Base-by-base conservation (phyloP, 2,113 vertebrate species). In the Ceyx margarethae region DNA sequence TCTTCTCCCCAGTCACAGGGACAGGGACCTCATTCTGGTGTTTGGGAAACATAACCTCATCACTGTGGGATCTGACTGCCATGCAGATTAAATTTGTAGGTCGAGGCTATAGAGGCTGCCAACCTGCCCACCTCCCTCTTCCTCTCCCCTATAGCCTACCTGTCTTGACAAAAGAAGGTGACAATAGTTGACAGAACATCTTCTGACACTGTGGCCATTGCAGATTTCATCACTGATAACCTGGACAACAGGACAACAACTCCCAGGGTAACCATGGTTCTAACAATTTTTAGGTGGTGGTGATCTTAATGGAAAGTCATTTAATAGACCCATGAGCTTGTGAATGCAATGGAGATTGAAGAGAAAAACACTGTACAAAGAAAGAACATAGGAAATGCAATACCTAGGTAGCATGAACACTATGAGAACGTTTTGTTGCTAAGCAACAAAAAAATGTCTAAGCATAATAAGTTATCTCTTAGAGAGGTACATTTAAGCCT, bases 21-120 rank as follows among this genome's bases (percentile, higher is more conserved):
- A 50, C 37, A 62, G 15, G 11, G 13, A 23, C 7, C 13, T 11
- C 43, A 71, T 28, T 15, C 17, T 2, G 2, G 4, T 22, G 21
- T 40, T 29, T 33, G 43, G 37, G 29, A 71, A 65, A n/a, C 37
- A 66, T n/a, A 58, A 5, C 3, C 4, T 11, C 26, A 23, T 7
- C 8, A 16, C 33, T 20, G 18, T 5, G 18, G 79, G 46, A 16
- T 83, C 14, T 0, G 0, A 7, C 1, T 54, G 53, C 65, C 25
- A 16, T 12, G 45, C 4, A 33, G 11, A 16, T 15, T 15, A 60
- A 84, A 53, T 22, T 10, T 14, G 17, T 10, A n/a, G 31, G 17
- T 20, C 37, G 42, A 69, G 12, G 29, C 48, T 50, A 31, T 28
- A 33, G 37, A 45, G 9, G 31, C 43, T 56, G 45, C 25, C 15